Evolutionary conservation across 1,140 invertebrate species (phyloP).

Genomic region (Globodera rostochiensis): DNA sequence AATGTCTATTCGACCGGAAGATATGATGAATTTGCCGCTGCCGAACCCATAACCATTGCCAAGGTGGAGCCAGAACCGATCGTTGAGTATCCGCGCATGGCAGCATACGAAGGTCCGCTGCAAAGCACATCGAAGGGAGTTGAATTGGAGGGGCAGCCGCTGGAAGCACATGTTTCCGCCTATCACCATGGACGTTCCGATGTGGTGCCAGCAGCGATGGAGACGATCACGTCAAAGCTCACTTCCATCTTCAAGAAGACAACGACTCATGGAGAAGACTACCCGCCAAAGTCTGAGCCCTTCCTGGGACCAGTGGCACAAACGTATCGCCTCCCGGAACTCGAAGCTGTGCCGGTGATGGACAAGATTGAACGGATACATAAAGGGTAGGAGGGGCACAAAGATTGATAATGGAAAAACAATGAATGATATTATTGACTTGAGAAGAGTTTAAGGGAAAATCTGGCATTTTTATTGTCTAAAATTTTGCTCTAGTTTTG

Average conservation of each 20-base stretch:
- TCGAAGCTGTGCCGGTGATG: background rate
- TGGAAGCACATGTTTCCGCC: constrained; percentile 31
- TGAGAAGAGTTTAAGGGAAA: too few relatives aligned
- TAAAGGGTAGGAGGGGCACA: background rate
- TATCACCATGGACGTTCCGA: constrained; percentile 32
- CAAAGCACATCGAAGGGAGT: background rate
- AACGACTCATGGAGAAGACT: background rate
- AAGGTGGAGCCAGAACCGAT: background rate
- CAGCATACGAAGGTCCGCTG: background rate
- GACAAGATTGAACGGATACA: constrained; percentile 5
- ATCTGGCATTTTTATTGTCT: too few relatives aligned
- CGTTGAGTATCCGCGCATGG: constrained; percentile 3
- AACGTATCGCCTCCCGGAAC: background rate
- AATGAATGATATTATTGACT: too few relatives aligned
- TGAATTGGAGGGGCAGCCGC: constrained; percentile 12
- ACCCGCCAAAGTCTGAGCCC: background rate
- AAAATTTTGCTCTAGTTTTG: too few relatives aligned
- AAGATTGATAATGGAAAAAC: background rate
- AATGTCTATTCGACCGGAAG: constrained; percentile 35
- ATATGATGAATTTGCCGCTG: constrained; percentile 29
- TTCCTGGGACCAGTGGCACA: constrained; percentile 4
- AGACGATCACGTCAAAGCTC: constrained; percentile 2
- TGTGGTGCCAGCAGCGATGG: background rate
- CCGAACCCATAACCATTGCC: background rate
- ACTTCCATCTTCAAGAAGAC: constrained; percentile 23